These are phyloP conservation scores for Molossus molossus DNA, from an alignment of 2,797 vertebrate genomes.

Conservation along the genomic window DNA sequence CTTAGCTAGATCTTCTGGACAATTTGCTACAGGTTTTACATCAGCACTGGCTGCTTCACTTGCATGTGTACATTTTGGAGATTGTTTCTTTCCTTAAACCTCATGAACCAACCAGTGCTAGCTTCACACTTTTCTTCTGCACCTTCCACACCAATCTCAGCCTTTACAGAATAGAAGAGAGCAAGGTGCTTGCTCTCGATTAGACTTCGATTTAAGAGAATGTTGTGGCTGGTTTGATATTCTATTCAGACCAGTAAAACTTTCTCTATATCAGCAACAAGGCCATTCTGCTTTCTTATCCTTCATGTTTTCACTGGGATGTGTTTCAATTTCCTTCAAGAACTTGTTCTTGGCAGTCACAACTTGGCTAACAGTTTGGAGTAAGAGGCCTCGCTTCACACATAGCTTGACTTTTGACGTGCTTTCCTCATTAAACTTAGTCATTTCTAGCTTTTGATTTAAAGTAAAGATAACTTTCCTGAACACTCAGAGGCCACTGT, in stretches of 20 bases:
- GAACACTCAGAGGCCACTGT: neutral
- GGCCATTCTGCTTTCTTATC: neutral
- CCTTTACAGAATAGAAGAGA: neutral
- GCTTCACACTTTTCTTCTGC: neutral
- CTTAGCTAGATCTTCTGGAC: neutral
- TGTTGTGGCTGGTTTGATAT: neutral
- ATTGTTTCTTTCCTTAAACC: neutral
- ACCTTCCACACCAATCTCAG: neutral
- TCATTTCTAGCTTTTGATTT: neutral
- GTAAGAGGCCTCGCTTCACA: neutral
- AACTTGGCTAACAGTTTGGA: neutral
- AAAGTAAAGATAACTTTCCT: neutral
- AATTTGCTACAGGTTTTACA: neutral
- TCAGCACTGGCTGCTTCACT: neutral
- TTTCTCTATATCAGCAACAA: neutral
- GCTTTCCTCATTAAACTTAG: neutral
- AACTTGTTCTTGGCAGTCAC: neutral
- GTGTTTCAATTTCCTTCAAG: constrained; percentile 17
- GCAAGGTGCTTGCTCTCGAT: neutral
- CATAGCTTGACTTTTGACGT: neutral
- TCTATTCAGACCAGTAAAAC: neutral
- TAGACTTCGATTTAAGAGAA: neutral
- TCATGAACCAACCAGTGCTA: neutral
- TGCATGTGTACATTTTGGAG: neutral
- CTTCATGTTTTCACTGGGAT: neutral